Conservation (phyloP, 2,113 vertebrate genomes). For the Columba janthina region DNA sequence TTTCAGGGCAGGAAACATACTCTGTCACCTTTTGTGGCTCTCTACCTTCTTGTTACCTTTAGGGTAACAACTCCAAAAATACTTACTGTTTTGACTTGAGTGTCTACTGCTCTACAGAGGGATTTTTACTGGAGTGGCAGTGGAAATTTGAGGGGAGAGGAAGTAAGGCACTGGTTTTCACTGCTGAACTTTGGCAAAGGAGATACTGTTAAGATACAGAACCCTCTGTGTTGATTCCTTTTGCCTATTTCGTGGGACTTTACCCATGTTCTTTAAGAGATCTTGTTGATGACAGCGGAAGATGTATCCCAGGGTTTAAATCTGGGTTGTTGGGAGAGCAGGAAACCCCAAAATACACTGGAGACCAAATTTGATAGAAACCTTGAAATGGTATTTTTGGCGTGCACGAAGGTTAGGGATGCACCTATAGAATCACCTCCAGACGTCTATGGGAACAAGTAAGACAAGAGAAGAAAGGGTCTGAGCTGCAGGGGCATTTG, state of each 20-base stretch:
- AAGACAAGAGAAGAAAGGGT: not conserved
- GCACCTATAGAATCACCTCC: not conserved
- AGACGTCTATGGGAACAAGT: rapidly evolving
- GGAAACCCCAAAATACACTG: not conserved
- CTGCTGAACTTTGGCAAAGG: not conserved
- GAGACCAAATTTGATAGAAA: not conserved
- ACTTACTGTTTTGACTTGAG: not conserved
- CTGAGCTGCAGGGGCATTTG: not conserved
- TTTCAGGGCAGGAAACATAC: not conserved
- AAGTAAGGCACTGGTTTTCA: not conserved
- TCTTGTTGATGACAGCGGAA: not conserved
- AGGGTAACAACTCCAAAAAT: not conserved
- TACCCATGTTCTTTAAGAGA: not conserved
- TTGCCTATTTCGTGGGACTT: not conserved
- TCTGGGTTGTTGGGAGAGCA: not conserved
- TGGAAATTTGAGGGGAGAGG: not conserved
- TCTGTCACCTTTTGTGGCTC: not conserved
- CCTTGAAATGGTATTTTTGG: not conserved
- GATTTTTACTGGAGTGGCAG: not conserved
- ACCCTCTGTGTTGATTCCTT: not conserved
- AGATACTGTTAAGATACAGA: not conserved
- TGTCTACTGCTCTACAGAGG: not conserved
- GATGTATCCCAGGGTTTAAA: not conserved
- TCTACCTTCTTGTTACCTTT: not conserved
- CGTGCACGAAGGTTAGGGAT: not conserved